phyloP scores from a whole-genome alignment of 2,888 invertebrate species.

The Lasioglossum marginatum region DNA sequence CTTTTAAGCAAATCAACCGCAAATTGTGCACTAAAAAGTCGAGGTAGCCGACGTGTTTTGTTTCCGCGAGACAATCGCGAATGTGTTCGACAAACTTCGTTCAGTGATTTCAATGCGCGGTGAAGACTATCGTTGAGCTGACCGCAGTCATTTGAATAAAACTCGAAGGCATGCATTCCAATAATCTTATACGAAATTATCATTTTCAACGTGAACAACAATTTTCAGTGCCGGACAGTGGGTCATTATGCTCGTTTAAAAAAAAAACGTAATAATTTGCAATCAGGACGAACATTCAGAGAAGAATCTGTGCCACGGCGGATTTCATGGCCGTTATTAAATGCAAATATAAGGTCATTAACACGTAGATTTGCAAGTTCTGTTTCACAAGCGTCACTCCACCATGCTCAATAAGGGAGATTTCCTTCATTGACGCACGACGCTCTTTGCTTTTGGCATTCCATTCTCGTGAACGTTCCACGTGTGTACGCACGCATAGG shows the following conservation, averaged over 20 bases:
- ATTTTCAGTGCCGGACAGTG: no score
- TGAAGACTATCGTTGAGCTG: not conserved
- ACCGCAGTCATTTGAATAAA: not conserved
- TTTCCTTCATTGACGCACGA: slow-evolving; percentile 65
- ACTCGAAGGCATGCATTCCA: not conserved
- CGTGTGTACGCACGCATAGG: slow-evolving; percentile 70
- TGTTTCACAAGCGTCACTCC: slow-evolving; percentile 35
- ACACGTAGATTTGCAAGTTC: slow-evolving; percentile 43
- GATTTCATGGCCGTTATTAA: slow-evolving; percentile 2
- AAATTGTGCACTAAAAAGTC: not conserved
- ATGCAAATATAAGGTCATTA: slow-evolving; percentile 49
- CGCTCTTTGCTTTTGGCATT: slow-evolving; percentile 49
- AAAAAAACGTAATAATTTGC: not conserved
- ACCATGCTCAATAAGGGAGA: slow-evolving; percentile 53
- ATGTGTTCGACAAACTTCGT: not conserved
- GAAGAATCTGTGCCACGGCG: not conserved
- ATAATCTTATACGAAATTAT: not conserved
- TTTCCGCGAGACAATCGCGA: not conserved
- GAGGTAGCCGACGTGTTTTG: not conserved
- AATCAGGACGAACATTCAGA: not conserved
- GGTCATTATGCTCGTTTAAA: no score
- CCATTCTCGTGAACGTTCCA: slow-evolving; percentile 67
- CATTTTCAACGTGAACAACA: not conserved
- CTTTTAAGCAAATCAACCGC: not conserved
- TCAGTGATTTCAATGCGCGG: not conserved